Conservation (phyloP, 2,797 vertebrate species). For the Simalia tracyae region DNA sequence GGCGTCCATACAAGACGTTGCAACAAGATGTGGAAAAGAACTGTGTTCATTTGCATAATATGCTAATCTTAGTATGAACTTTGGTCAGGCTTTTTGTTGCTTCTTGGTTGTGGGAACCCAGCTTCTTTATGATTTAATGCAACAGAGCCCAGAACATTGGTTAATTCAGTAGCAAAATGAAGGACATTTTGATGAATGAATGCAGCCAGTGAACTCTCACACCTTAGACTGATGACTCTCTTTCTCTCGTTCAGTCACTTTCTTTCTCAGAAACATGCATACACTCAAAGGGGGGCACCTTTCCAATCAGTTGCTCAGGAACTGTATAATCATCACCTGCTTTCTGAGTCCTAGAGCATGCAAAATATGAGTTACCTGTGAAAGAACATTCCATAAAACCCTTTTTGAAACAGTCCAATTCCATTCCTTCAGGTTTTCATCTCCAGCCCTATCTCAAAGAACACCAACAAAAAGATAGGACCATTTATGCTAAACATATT, state of each 20-base stretch:
- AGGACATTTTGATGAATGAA: neutral
- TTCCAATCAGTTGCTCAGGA: neutral
- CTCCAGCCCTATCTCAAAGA: neutral
- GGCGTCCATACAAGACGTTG: neutral
- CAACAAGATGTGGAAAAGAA: neutral
- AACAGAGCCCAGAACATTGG: neutral
- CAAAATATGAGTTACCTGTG: neutral
- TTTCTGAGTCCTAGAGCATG: slow-evolving; percentile 33
- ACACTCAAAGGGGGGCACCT: neutral
- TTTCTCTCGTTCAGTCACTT: neutral
- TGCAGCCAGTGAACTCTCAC: neutral
- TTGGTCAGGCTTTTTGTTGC: neutral
- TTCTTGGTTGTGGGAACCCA: neutral
- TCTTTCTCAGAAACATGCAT: neutral
- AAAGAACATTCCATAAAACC: slow-evolving; percentile 14
- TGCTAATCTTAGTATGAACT: neutral
- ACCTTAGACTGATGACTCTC: neutral
- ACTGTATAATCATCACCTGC: neutral
- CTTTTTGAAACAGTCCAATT: neutral
- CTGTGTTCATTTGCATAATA: neutral
- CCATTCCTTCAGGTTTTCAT: neutral
- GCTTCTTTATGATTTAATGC: neutral
- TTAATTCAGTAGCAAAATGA: neutral
- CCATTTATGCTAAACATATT: slow-evolving; percentile 30
- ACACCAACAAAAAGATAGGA: slow-evolving; percentile 4